Percentiles rank a stretch among this genome's conserved stretches.
phyloP scores from a whole-genome alignment of 2,888 invertebrate genomes.

The Elegia similella region DNA sequence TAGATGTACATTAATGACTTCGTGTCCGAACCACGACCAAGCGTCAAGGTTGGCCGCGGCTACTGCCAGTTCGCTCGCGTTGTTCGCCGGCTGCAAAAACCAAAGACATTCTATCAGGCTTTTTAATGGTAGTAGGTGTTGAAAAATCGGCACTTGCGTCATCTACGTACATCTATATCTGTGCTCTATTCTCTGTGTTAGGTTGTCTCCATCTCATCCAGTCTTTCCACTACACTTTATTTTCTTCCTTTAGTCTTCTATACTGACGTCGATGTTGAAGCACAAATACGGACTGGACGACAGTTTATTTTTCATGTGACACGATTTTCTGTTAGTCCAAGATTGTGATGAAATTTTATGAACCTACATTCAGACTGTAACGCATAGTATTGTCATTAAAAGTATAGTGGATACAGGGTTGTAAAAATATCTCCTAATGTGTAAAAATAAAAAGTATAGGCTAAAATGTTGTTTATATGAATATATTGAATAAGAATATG shows the following conservation, averaged over 20 bases:
- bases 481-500: slow-evolving; percentile 71
- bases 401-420: slow-evolving; percentile 81
- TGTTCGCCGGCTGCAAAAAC: too few relatives aligned
- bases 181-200: slow-evolving; percentile 34
- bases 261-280: slow-evolving; percentile 31
- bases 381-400: slow-evolving; percentile 66
- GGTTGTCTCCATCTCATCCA: slow-evolving; percentile 56
- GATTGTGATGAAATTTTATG: slow-evolving; percentile 17
- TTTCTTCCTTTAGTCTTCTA: slow-evolving; percentile 33
- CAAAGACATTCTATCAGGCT: too few relatives aligned
- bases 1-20: too few relatives aligned
- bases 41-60: too few relatives aligned
- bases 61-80: too few relatives aligned
- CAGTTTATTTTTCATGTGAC: slow-evolving; percentile 15
- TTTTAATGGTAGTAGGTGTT: too few relatives aligned
- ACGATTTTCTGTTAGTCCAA: neutral
- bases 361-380: slow-evolving; percentile 47
- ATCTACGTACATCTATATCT: too few relatives aligned
- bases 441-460: slow-evolving; percentile 70
- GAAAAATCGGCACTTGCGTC: too few relatives aligned
- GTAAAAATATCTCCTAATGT: slow-evolving; percentile 79
- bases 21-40: too few relatives aligned
- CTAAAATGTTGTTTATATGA: slow-evolving; percentile 75
- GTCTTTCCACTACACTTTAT: slow-evolving; percentile 51
- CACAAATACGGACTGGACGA: slow-evolving; percentile 40